Base-by-base conservation (phyloP, 2,797 vertebrate genomes). In the Falco novaeseelandiae region DNA sequence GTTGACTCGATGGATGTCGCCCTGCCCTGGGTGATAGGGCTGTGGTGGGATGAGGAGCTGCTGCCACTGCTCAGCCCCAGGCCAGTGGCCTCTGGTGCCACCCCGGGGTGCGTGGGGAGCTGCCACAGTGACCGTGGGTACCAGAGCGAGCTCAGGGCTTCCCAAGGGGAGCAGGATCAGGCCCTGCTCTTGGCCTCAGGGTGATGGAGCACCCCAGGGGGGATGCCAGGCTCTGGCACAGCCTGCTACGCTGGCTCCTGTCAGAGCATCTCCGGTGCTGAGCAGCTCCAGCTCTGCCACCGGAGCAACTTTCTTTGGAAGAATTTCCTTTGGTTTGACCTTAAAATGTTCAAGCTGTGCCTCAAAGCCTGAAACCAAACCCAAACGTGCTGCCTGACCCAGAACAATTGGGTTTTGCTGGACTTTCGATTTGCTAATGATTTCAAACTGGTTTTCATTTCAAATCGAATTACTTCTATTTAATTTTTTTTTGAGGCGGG, bases 321-420 rank as follows among this genome's bases (percentile, higher is more conserved):
- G n/a, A 57, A 52, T 46, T 93, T 86, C 72, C 57, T 67, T 83
- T 18, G 9, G 23, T 91, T 96, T 96, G 94, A 96, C 96, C 85
- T 96, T 74, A 90, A 96, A 91, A 88, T 0, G 23, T 94, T 83
- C 2, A 3, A 86, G 84, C 76, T 1, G 8, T 2, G 4, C 36
- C 88, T 94, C 54, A 44, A 80, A 80, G 76, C 40, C 49, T 67
- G 83, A 65, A 90, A 83, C 93, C 91, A 71, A 94, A 91, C 83
- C 72, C 85, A 12, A 80, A 90, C 1, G 1, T 42, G 76, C 85
- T 62, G 89, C 52, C 67, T 5, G 14, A 34, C 88, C 71, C 84
- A 63, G 72, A 95, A 73, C 61, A 40, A 90, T 86, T 0, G n/a
- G 61, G 0, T 93, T 85, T 58, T 63, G 42, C 79, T 86, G 6